Evolutionary conservation across 2,113 vertebrate species (phyloP).

Genomic region (Ailurus styani): DNA sequence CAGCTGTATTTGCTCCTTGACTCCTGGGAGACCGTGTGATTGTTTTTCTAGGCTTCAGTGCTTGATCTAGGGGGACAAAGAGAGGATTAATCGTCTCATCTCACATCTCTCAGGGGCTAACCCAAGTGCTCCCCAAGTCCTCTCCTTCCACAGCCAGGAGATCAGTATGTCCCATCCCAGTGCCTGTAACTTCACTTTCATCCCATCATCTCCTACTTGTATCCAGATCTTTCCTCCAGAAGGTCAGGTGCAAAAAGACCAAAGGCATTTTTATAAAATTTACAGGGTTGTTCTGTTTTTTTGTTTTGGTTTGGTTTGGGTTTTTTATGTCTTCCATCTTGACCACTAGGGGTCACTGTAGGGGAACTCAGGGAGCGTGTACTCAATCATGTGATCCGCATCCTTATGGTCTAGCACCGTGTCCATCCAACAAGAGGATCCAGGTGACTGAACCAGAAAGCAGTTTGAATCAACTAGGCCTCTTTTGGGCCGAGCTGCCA

Average conservation of each 20-base stretch:
- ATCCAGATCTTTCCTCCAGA: neutral
- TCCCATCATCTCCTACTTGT: neutral
- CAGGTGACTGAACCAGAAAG: neutral
- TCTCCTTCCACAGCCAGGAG: neutral
- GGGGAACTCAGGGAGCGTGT: neutral
- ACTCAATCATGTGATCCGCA: neutral
- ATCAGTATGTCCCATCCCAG: neutral
- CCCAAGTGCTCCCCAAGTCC: neutral
- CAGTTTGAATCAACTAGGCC: neutral
- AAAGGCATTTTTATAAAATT: neutral
- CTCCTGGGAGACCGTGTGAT: neutral
- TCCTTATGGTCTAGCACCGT: neutral
- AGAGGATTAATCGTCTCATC: neutral
- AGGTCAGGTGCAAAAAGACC: neutral
- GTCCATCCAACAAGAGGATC: neutral
- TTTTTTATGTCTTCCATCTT: neutral
- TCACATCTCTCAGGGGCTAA: neutral
- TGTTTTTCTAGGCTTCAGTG: neutral
- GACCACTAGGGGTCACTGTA: neutral
- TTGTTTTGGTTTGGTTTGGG: neutral
- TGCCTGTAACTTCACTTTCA: neutral
- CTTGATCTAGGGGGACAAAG: neutral
- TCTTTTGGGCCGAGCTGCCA: neutral
- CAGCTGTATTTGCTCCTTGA: neutral
- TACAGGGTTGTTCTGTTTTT: neutral